Conservation (phyloP, 2,888 invertebrate genomes). For the Lasioglossum pauxillum region DNA sequence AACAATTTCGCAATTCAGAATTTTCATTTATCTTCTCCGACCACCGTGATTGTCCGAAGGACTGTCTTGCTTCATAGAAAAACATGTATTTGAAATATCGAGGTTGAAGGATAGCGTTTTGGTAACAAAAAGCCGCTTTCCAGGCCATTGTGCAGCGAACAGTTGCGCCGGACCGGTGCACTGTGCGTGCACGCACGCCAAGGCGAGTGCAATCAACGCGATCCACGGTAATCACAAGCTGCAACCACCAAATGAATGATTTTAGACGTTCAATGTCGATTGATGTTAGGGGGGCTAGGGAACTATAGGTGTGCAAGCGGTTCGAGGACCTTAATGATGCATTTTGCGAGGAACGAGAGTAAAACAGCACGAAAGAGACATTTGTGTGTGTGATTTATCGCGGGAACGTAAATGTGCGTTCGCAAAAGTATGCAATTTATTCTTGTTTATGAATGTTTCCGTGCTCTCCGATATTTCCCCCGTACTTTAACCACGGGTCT, state of each 20-base stretch:
- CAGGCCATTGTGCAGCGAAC: not conserved
- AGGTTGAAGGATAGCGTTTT: not conserved
- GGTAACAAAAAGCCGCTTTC: not conserved
- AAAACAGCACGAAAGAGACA: not conserved
- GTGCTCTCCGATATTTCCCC: not conserved
- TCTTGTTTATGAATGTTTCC: not conserved
- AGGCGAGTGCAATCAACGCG: constrained; percentile 29
- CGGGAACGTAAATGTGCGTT: not conserved
- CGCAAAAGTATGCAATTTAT: not conserved
- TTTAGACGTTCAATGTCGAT: not conserved
- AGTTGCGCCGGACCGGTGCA: constrained; percentile 7
- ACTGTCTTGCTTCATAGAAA: not conserved
- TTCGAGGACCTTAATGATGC: not conserved
- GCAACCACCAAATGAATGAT: constrained; percentile 29
- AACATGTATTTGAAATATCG: no score
- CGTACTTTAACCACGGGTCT: not conserved
- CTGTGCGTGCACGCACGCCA: constrained; percentile 30
- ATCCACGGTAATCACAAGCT: constrained; percentile 45
- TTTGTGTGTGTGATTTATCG: not conserved
- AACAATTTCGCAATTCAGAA: not conserved
- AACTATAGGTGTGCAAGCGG: not conserved
- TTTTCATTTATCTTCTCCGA: no score
- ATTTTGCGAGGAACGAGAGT: not conserved
- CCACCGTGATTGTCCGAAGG: no score
- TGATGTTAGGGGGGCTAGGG: not conserved